These are phyloP conservation scores for Timema podura DNA, from an alignment of 2,888 invertebrate species.

Conservation along the genomic window DNA sequence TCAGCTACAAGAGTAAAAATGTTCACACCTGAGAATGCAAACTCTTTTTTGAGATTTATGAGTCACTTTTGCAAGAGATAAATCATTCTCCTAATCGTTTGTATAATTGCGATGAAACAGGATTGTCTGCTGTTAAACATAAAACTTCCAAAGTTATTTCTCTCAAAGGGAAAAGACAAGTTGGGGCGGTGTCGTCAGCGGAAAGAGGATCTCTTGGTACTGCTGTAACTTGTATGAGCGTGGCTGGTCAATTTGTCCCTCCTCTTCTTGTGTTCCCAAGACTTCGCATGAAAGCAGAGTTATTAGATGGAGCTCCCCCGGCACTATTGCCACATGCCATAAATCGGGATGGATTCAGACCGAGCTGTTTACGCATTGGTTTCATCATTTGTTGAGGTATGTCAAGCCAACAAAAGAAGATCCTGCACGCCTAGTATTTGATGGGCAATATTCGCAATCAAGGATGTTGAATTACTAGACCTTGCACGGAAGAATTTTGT, in stretches of 20 bases:
- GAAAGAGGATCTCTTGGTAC: conserved; percentile 37
- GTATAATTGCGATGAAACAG: conserved; percentile 10
- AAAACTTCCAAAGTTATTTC: neutral
- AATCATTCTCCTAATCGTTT: conserved; percentile 6
- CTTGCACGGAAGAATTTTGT: neutral
- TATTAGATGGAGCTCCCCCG: conserved; percentile 37
- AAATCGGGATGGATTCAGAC: conserved; percentile 39
- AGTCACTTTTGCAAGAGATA: conserved; percentile 10
- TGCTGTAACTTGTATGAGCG: conserved; percentile 32
- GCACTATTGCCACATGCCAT: conserved; percentile 35
- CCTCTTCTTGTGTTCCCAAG: conserved; percentile 8
- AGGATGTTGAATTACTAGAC: conserved; percentile 18
- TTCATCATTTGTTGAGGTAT: conserved; percentile 33
- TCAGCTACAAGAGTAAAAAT: neutral
- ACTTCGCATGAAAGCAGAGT: neutral
- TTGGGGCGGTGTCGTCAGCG: neutral
- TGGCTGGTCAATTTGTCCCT: neutral
- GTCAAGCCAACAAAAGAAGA: conserved; percentile 35
- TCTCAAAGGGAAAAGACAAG: neutral
- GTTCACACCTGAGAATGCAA: neutral
- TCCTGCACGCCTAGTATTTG: conserved; percentile 34
- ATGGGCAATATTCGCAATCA: conserved; percentile 29
- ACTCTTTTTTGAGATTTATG: neutral
- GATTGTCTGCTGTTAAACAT: neutral
- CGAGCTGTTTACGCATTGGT: conserved; percentile 38